Base-by-base conservation (phyloP, 2,888 invertebrate species). In the Ichneumoninae sp. region DNA sequence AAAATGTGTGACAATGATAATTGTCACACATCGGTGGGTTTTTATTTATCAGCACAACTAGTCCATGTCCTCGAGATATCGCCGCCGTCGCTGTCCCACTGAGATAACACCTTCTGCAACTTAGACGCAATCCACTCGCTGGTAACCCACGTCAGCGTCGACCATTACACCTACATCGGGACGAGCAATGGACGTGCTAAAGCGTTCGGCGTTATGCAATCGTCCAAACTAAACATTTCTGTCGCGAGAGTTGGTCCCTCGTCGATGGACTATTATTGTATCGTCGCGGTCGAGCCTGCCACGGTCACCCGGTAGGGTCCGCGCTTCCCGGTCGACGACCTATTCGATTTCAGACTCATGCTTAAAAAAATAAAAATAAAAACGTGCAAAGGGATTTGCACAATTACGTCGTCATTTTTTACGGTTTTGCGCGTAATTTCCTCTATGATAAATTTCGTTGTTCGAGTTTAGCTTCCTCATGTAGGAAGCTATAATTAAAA, bases 311-410 rank as follows among this genome's bases (percentile, higher is more conserved):
- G 36, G 33, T 33, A 33, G n/a, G n/a, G 30, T 52, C 33, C n/a
- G 36, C 22, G 36, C 13, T 26, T n/a, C 8, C 3, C 26, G 60
- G 44, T 73, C 73, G 26, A 73, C 40, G 40, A 73, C 60, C 73
- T 16, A n/a, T 13, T 71, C 19, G 19, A 22, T 36, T 36, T 54
- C 57, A 13, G 13, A 57, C 8, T 57, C 19, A 26, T 4, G 3
- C 13, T 13, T 0, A 57, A 54, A 22, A 54, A 54, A 54, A 19
- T 19, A 19, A 19, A 52, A 52, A 19, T 19, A 33, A 33, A 33
- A 33, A 30, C 5, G 0, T 30, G 30, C 30, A 30, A 30, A 30
- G 30, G 30, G 5, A 30, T 30, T 30, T 30, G 30, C 3, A 30
- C 30, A 30, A 30, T 30, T 30, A 30, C 0, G 5, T 30, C 30